Base-by-base conservation (phyloP, 2,797 vertebrate species). In the Xyrichtys novacula region DNA sequence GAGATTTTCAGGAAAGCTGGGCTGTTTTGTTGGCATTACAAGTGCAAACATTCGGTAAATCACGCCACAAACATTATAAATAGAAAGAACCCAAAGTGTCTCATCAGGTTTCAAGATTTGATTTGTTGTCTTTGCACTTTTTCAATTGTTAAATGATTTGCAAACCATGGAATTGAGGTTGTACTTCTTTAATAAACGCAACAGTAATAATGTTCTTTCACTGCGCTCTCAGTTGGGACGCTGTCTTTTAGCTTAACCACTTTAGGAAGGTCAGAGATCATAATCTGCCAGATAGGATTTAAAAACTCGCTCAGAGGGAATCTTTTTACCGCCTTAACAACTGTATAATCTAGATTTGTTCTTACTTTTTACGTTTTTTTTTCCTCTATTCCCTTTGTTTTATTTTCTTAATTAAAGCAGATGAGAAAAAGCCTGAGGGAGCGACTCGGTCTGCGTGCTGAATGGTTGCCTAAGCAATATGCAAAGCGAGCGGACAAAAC, bases 211-310 rank as follows among this genome's bases (percentile, higher is more conserved):
- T 54, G 44, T 42, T 39, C 56, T 23, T 17, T 38, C 9, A 8
- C 19, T 52, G 54, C 59, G 60, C 39, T 56, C 42, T 26, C 52
- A 28, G 20, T 10, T 2, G 50, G 75, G 56, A 40, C 32, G 25
- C 58, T 46, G 34, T 46, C 44, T 62, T 58, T 53, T 31, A 63
- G 57, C 44, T 43, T 3, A 7, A 14, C 20, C 9, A 26, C 42
- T 49, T 40, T 36, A 53, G 20, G 59, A 77, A 74, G 66, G 66
- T 80, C 65, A 83, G 49, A 76, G 69, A 40, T 81, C 61, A 57
- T 19, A 23, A 71, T 63, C 22, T 39, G 12, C 32, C 46, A 36
- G 32, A 48, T 23, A 62, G 60, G 64, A 73, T 48, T 48, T 16
- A 49, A 40, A 60, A 31, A 53, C 25, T 43, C 55, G n/a, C 52